Evolutionary conservation across 2,888 invertebrate species (phyloP).

Genomic region (Ectemnius cavifrons): DNA sequence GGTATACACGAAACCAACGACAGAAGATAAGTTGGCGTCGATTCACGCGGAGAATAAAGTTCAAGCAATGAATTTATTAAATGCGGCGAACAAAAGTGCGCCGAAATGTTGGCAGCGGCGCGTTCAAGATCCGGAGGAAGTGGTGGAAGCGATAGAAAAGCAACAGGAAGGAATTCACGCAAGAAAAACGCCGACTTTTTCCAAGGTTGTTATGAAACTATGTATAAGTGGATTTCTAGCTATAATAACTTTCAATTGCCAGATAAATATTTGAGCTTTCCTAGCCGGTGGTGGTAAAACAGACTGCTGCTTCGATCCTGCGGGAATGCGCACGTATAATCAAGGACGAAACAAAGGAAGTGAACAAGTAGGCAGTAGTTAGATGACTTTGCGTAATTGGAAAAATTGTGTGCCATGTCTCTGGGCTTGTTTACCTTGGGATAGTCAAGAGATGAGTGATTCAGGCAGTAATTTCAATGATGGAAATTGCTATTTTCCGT

Average conservation of each 20-base stretch:
- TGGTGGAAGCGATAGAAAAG: not conserved
- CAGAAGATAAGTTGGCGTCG: constrained; percentile 36
- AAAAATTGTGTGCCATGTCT: not conserved
- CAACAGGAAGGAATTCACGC: not conserved
- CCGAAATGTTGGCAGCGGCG: constrained; percentile 25
- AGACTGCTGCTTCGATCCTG: constrained; percentile 48
- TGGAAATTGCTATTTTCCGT: not conserved
- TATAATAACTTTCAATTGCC: constrained; percentile 2
- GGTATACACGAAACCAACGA: constrained; percentile 42
- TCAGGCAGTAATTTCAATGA: not conserved
- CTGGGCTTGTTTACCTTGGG: not conserved
- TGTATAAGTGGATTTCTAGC: too few species aligned
- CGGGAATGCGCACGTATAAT: constrained; percentile 52
- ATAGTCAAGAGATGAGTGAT: not conserved
- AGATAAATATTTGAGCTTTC: constrained; percentile 10
- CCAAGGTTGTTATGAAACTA: constrained; percentile 28
- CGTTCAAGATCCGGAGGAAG: not conserved
- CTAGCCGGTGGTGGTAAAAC: constrained; percentile 50
- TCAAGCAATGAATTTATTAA: constrained; percentile 39
- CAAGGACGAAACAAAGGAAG: constrained; percentile 49
- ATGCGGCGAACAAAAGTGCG: constrained; percentile 29
- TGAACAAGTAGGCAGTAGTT: constrained; percentile 43
- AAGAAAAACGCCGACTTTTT: constrained; percentile 23
- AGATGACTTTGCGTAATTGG: not conserved
- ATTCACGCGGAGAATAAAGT: constrained; percentile 37